Conservation (phyloP, 2,888 invertebrate genomes). For the Pogonocherus hispidulus region DNA sequence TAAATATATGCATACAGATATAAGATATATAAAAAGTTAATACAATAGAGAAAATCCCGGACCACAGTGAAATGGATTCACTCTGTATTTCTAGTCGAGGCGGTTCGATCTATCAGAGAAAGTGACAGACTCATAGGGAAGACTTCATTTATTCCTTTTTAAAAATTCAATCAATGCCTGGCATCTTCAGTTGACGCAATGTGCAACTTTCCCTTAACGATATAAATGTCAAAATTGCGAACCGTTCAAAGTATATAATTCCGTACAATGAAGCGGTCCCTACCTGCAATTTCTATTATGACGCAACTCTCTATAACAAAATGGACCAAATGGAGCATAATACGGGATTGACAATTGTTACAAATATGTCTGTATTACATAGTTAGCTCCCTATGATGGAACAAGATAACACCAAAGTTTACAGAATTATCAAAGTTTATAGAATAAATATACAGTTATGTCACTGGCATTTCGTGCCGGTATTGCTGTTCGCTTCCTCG, state of each 20-base stretch:
- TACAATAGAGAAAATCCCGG: too few relatives aligned
- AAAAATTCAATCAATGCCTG: conserved; percentile 31
- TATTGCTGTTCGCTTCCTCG: too few relatives aligned
- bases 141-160: conserved; percentile 14
- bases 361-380: too few relatives aligned
- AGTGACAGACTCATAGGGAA: conserved; percentile 28
- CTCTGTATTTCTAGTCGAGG: not conserved
- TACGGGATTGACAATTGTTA: too few relatives aligned
- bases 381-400: too few relatives aligned
- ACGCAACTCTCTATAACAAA: conserved; percentile 8
- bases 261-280: conserved; percentile 4
- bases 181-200: conserved; percentile 9
- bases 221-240: conserved; percentile 24
- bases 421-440: too few relatives aligned
- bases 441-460: too few relatives aligned
- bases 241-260: conserved; percentile 19
- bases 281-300: conserved; percentile 21
- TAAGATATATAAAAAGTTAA: too few relatives aligned
- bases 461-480: too few relatives aligned
- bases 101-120: conserved; percentile 30
- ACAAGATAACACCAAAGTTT: too few relatives aligned
- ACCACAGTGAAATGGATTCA: not conserved
- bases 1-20: too few relatives aligned
- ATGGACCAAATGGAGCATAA: too few relatives aligned
- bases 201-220: conserved; percentile 30